A percentile compares a stretch with the other conserved stretches of the same genome.
phyloP scores from a whole-genome alignment of 1,140 invertebrate genomes.

The Saccostrea cuccullata region DNA sequence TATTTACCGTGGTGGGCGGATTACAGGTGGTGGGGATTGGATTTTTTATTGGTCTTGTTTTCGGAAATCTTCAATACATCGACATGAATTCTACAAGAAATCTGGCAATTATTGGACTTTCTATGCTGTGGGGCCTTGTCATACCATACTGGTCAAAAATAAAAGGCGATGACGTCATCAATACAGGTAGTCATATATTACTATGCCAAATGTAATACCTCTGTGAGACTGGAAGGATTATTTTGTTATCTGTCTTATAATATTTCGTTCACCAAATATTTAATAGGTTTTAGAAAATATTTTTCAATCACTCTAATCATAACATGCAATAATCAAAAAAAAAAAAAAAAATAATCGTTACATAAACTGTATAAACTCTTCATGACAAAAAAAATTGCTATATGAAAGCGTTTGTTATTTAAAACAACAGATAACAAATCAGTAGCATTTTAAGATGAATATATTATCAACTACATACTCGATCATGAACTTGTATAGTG shows the following conservation, averaged over 20 bases:
- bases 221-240: no score
- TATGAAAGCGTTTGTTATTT: no score
- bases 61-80: slow-evolving; percentile 90
- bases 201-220: not conserved
- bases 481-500: no score
- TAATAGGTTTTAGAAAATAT: no score
- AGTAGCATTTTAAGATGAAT: no score
- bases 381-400: not conserved
- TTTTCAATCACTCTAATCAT: no score
- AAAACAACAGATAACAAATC: no score
- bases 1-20: slow-evolving; percentile 92
- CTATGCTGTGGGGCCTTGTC: slow-evolving; percentile 89
- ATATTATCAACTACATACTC: no score
- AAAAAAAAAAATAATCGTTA: no score
- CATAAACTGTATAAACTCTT: not conserved
- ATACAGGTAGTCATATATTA: slow-evolving; percentile 81
- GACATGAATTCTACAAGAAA: slow-evolving; percentile 89
- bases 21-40: slow-evolving; percentile 93
- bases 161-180: slow-evolving; percentile 82
- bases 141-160: slow-evolving; percentile 84
- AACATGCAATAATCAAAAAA: no score
- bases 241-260: no score
- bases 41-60: slow-evolving; percentile 72
- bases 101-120: slow-evolving; percentile 92
- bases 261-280: not conserved